Base-by-base conservation (phyloP, 2,113 vertebrate genomes). In the Cyanoderma ruficeps region DNA sequence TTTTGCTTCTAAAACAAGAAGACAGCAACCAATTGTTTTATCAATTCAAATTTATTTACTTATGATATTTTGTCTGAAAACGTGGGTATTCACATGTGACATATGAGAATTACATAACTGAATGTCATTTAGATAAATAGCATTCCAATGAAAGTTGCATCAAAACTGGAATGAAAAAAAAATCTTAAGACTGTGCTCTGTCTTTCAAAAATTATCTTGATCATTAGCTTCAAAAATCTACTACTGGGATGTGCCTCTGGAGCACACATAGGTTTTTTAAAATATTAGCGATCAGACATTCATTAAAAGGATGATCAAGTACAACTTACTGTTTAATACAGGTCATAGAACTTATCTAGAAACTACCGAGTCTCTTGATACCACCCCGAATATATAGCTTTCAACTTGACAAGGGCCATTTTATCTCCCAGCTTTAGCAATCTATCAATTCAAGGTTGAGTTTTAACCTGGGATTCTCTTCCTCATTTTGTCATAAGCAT, bases 391-490 rank as follows among this genome's bases (percentile, higher is more conserved):
- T 60, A 85, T 49, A 27, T 59, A 89, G 77, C 50, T 87, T 89
- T 20, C 22, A 67, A 46, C 46, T 5, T 75, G 47, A 70, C 64
- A 89, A 67, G 28, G 19, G 9, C n/a, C 24, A 81, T 70, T 81
- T 89, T 70, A 31, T 77, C 31, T 91, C 31, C 17, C 8, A 53
- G 10, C 4, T 89, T 81, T 20, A 69, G 10, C 27, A 87, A 74
- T 41, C n/a, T 78, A 61, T 78, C 55, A 87, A 70, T 74, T 81
- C 24, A 91, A 87, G 39, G 55, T n/a, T 93, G 63, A 83, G 15
- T 52, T 94, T 87, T 84, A 89, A 87, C 24, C 17, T 53, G 61
- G 4, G 27, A 70, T 49, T 91, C 31, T 82, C n/a, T 79, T 91
- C 65, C 14, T 19, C 15, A 41, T 86, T 92, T 92, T 76, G 17